Evolutionary conservation across 2,888 invertebrate species (phyloP), one percentile per base, ranked within the genome.

Genomic region (Phania funesta): DNA sequence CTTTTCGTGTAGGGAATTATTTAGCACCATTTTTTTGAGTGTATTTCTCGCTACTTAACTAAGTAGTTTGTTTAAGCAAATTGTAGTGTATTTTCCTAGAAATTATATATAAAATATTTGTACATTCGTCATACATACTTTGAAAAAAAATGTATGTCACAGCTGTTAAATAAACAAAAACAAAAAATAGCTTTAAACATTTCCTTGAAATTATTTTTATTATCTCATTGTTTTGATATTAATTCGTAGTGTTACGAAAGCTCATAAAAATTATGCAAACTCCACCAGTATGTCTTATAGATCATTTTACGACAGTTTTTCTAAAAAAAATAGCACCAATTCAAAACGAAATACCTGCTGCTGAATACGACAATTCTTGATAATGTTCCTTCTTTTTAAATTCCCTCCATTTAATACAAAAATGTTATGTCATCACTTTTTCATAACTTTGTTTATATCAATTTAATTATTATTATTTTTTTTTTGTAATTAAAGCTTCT

Each of bases 401-500:
- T 35, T 48, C 20, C 20, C 8, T 58, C 50, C 8, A 9, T 18
- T 62, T 13, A 16, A 48, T 48, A 62, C 48, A 16, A 60, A 73
- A 56, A 18, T 74, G 54, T 74, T 65, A 56, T 46, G 54, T 74
- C 74, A 74, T 65, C 74, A 35, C 18, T 56, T 62, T 62, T 62
- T 50, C n/a, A 35, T 64, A 44, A 54, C 22, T 62, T 75, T 56
- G 20, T 71, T 68, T 68, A 26, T 46, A 4, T 54, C 13, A 29
- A 8, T 24, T 54, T 38, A 7, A 13, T 41, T 8, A n/a, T n/a
- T 52, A 29, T 24, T 22, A 52, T 54, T 68, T 68, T 18, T 29
- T 68, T 76, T 68, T 68, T 38, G 67, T 52, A 68, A 76, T 60
- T 68, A 24, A 60, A 68, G 68, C 52, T 76, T 58, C 7, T 35